A percentile compares a stretch with the other conserved stretches of the same genome.
Evolutionary conservation across 2,113 vertebrate species (phyloP).

Genomic region (Halichoeres trimaculatus): DNA sequence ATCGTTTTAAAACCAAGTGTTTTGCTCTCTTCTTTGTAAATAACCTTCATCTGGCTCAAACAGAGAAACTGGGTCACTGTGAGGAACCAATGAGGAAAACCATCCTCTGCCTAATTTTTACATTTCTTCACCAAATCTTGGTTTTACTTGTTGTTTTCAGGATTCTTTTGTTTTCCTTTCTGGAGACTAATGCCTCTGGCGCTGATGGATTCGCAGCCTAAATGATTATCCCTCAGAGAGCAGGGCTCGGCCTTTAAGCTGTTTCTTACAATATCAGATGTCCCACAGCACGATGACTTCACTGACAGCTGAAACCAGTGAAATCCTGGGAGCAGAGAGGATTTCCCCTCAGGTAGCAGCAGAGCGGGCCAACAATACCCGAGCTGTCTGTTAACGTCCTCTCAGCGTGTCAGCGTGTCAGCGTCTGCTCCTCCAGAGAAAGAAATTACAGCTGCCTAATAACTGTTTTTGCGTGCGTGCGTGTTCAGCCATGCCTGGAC

Average conservation of each 20-base stretch:
- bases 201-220: slow-evolving; percentile 20
- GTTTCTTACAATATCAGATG: slow-evolving; percentile 56
- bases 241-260: slow-evolving; percentile 26
- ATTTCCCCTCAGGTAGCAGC: slow-evolving; percentile 64
- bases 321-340: slow-evolving; percentile 42
- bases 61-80: slow-evolving; percentile 45
- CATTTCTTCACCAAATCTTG: not conserved
- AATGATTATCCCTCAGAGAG: slow-evolving; percentile 45
- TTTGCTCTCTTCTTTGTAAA: not conserved
- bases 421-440: slow-evolving; percentile 38
- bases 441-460: slow-evolving; percentile 57
- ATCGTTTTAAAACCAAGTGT: slow-evolving; percentile 25
- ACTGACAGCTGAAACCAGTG: slow-evolving; percentile 66
- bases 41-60: slow-evolving; percentile 30
- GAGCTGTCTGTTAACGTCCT: slow-evolving; percentile 49
- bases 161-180: not conserved
- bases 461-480: slow-evolving; percentile 45
- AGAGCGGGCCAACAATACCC: slow-evolving; percentile 57
- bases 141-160: not conserved
- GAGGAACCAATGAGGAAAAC: slow-evolving; percentile 13
- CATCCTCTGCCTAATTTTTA: not conserved
- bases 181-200: slow-evolving; percentile 32
- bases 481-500: slow-evolving; percentile 29
- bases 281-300: slow-evolving; percentile 65
- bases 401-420: slow-evolving; percentile 52